Percentiles rank a stretch among this genome's conserved stretches.
Conservation (phyloP, 2,797 vertebrate genomes). For the Megalops cyprinoides region DNA sequence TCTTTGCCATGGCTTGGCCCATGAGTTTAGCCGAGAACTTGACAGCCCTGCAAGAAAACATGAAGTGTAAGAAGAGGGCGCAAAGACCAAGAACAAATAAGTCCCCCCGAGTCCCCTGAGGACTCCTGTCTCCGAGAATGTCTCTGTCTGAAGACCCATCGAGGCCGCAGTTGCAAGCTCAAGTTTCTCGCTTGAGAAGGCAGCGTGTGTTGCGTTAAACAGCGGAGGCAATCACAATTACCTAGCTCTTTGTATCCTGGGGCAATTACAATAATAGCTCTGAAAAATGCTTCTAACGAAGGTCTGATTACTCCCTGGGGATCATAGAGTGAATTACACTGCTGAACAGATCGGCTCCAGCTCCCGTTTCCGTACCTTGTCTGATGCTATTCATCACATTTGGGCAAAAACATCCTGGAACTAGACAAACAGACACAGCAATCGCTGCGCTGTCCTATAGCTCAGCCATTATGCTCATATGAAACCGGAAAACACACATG, state of each 20-base stretch:
- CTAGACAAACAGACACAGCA: not conserved
- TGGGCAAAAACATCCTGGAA: not conserved
- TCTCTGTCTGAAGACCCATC: not conserved
- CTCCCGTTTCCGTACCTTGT: slow-evolving; percentile 46
- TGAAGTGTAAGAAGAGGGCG: not conserved
- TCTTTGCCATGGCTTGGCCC: slow-evolving; percentile 98
- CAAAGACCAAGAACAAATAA: not conserved
- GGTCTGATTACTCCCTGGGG: slow-evolving; percentile 68
- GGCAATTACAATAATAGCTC: slow-evolving; percentile 69
- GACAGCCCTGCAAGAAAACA: slow-evolving; percentile 80
- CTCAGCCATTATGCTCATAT: not conserved
- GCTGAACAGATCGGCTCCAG: slow-evolving; percentile 47
- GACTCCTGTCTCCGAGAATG: not conserved
- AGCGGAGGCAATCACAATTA: slow-evolving; percentile 64
- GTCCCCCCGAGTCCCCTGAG: not conserved
- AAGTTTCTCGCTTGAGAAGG: slow-evolving; percentile 30
- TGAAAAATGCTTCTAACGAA: slow-evolving; percentile 43
- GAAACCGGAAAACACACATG: not conserved
- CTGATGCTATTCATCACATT: slow-evolving; percentile 25
- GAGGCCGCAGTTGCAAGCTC: not conserved
- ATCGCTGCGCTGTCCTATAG: too few relatives aligned
- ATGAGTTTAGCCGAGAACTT: slow-evolving; percentile 98
- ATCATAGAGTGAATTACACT: slow-evolving; percentile 65
- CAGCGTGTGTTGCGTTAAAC: slow-evolving; percentile 38
- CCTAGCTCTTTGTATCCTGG: slow-evolving; percentile 61